Evolutionary conservation across 2,888 invertebrate genomes (phyloP), one percentile per base, ranked within the genome.

Genomic region (Latheticus oryzae): DNA sequence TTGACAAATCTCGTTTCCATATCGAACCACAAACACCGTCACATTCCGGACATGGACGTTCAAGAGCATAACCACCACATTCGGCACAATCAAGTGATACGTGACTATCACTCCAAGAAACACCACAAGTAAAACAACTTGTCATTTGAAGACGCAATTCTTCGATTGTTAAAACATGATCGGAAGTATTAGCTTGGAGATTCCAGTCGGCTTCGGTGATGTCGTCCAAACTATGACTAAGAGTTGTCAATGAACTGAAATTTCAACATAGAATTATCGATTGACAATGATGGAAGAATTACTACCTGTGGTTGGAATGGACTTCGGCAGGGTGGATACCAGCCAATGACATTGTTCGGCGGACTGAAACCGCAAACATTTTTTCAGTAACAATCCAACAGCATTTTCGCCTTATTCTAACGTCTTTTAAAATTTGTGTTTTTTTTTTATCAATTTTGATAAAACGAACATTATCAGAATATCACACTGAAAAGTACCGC

Each of bases 121-220:
- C 90, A 43, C 90, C 90, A 77, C 91, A 92, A 76, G 87, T 87
- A 75, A 89, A 89, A 75, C 89, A 89, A 63, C 88, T 88, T 75
- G 87, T 86, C 74, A 89, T 82, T 71, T 89, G 87, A 55, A 84
- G 82, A 42, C 87, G 84, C 61, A 89, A 77, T 72, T 88, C 88
- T 75, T 89, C 89, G 68, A 89, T 87, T 59, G 87, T 87, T 60
- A 88, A 76, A 51, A 84, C 83, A 67, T 84, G 84, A 54, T 82
- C 81, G 66, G 37, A 62, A 58, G n/a, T n/a, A n/a, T 42, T 61
- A 58, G 17, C 33, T 37, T 33, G 65, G 60, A 60, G 65, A 62
- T 8, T 19, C 3, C 5, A 19, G 64, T 76, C 77, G 28, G 28
- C 3, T 9, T 9, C 28, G n/a, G 72, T 71, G 54, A 77, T 72